A percentile compares a stretch with the other conserved stretches of the same genome.
These are phyloP conservation scores for Uria lomvia DNA, from an alignment of 2,113 vertebrate genomes.

Conservation along the genomic window DNA sequence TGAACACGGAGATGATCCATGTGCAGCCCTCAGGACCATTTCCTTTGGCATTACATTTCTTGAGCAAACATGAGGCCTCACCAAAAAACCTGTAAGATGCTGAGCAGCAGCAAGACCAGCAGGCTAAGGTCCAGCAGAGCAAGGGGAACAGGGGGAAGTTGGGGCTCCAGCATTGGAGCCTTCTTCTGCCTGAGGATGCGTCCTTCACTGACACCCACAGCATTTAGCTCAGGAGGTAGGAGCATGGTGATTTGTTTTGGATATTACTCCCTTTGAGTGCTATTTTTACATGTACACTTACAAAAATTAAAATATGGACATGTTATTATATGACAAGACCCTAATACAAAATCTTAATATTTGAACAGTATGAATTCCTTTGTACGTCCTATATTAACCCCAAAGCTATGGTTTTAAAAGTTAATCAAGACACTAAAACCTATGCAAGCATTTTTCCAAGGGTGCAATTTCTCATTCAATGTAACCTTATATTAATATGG, in stretches of 20 bases:
- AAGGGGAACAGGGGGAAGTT: neutral
- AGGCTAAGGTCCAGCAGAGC: neutral
- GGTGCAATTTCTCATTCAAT: neutral
- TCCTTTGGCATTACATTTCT: neutral
- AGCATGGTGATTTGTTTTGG: neutral
- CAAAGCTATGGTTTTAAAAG: neutral
- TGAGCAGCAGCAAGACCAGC: neutral
- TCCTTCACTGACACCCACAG: neutral
- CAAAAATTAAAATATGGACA: neutral
- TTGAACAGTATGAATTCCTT: neutral
- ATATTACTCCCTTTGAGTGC: neutral
- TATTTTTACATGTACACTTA: neutral
- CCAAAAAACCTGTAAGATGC: neutral
- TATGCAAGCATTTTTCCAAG: neutral
- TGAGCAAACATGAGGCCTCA: neutral
- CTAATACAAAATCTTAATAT: neutral
- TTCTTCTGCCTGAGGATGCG: neutral
- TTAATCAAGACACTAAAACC: neutral
- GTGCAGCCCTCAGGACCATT: neutral
- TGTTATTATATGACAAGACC: neutral
- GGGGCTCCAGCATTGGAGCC: neutral
- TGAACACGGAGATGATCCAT: neutral
- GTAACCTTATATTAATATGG: neutral
- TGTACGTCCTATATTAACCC: neutral
- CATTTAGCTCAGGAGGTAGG: neutral